Base-by-base conservation (phyloP, 2,888 invertebrate species). In the Eupithecia inturbata region DNA sequence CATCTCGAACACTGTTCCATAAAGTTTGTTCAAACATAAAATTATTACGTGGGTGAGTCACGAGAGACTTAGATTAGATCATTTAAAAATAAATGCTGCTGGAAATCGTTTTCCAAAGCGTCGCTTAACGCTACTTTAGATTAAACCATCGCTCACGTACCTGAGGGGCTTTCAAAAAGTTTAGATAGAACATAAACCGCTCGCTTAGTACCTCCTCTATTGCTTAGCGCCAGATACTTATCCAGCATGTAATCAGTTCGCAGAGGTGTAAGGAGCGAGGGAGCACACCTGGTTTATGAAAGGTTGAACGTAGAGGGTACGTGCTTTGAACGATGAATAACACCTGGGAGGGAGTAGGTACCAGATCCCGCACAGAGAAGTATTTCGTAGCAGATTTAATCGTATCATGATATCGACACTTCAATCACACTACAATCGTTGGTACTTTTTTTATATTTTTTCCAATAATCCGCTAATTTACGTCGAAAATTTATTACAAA, bases 201-300 rank as follows among this genome's bases (percentile, higher is more conserved):
- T 70, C 60, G 28, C 73, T 73, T 60, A 73, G 69, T 69, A 73
- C 69, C 45, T 60, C 45, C 67, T 53, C 68, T 66, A 41, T 64
- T 67, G 69, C 69, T 22, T 22, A 33, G 70, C 22, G 26, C 57
- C 57, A 26, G 57, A 57, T 57, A 57, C 57, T 26, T 57, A 70
- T 70, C 67, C 67, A 62, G 49, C 70, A 63, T 72, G 68, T 72
- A 73, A 73, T 73, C 70, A 67, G 33, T 3, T 49, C 45, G 60
- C 33, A 26, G 73, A 70, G 62, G 9, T 10, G 19, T 57, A 57
- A 39, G 36, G 39, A 39, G 26, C 57, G 26, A 57, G 12, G 5
- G 12, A 3, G n/a, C 22, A 3, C 9, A 53, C 53, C 57, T 26
- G 22, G 4, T 1, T 26, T 26, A 14, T 14, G 1, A 12, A 57